These are phyloP conservation scores for Theocolax elegans DNA, from an alignment of 1,140 invertebrate genomes.

Conservation along the genomic window DNA sequence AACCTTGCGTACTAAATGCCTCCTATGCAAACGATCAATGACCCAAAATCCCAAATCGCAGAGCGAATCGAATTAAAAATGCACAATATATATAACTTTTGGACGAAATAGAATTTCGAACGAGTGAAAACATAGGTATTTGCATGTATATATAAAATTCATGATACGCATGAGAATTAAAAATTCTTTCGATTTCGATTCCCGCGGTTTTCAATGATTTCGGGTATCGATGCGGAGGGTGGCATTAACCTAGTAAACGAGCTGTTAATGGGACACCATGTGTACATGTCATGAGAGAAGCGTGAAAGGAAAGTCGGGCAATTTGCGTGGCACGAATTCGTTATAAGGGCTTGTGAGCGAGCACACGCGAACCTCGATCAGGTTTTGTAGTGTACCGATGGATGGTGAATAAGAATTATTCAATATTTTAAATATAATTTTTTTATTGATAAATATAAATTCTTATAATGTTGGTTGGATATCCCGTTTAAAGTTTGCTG, in stretches of 20 bases:
- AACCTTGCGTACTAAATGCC: no score
- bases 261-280: constrained; percentile 46
- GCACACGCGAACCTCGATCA: background rate
- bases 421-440: no score
- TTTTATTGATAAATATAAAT: no score
- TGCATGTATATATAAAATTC: constrained; percentile 42
- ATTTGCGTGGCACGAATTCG: constrained; percentile 57
- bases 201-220: background rate
- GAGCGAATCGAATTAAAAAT: constrained; percentile 1
- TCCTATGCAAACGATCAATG: constrained; percentile 49
- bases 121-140: constrained; percentile 7
- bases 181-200: background rate
- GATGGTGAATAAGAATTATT: no score
- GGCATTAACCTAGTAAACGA: constrained; percentile 52
- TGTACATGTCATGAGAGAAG: constrained; percentile 10
- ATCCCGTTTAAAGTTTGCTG: no score
- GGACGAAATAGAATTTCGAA: background rate
- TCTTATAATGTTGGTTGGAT: no score
- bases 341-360: constrained; percentile 46
- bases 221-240: constrained; percentile 37
- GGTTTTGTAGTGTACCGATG: no score
- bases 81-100: constrained; percentile 31
- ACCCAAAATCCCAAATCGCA: constrained; percentile 49
- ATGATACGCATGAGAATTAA: background rate
- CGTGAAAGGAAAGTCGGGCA: constrained; percentile 55